A percentile compares a stretch with the other conserved stretches of the same genome.
phyloP scores from a whole-genome alignment of 2,113 vertebrate species.

The Calonectris borealis region DNA sequence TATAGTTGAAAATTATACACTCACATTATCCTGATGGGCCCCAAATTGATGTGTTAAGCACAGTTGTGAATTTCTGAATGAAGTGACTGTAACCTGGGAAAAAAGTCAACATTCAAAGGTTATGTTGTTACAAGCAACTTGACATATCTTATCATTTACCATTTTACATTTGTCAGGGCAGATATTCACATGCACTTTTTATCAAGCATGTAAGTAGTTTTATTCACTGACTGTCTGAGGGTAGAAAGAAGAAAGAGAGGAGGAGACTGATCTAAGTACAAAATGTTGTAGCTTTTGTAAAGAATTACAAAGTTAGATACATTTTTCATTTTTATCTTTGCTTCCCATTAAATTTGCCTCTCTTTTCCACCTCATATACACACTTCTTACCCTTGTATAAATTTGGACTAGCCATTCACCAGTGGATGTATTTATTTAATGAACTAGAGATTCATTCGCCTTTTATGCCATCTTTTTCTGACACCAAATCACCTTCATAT shows the following conservation, averaged over 20 bases:
- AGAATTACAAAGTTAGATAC: accelerated
- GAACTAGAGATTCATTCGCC: not conserved
- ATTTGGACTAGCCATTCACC: not conserved
- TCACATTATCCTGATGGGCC: not conserved
- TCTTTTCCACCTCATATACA: not conserved
- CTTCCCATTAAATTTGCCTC: not conserved
- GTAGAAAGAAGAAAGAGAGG: not conserved
- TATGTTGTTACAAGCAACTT: not conserved
- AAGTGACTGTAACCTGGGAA: not conserved
- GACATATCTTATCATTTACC: not conserved
- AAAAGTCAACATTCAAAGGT: not conserved
- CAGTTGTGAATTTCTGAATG: not conserved
- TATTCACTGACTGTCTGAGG: not conserved
- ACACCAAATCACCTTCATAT: not conserved
- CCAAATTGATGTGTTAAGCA: not conserved
- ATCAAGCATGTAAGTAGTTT: not conserved
- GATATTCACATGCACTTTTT: not conserved
- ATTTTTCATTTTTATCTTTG: not conserved
- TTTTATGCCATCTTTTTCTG: not conserved
- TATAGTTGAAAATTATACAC: not conserved
- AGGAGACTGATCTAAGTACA: not conserved
- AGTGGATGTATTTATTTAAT: not conserved
- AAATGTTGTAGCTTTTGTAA: not conserved
- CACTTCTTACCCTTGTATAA: not conserved
- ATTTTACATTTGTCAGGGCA: not conserved